phyloP scores from a whole-genome alignment of 1,140 invertebrate species.

The Cotesia glomerata region DNA sequence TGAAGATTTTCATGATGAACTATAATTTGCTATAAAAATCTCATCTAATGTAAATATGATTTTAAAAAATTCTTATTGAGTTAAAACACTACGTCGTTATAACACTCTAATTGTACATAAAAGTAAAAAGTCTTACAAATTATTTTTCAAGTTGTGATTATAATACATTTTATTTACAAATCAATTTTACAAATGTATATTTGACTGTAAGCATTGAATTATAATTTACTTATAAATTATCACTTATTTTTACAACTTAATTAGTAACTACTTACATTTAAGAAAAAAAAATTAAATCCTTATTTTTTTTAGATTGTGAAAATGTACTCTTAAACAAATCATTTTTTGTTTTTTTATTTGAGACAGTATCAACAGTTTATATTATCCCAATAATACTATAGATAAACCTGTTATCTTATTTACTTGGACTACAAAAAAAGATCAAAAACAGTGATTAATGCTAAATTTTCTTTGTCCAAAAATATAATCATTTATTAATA shows the following conservation, averaged over 20 bases:
- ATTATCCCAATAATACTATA: conserved; percentile 10
- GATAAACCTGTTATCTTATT: conserved; percentile 4
- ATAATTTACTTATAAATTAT: background rate
- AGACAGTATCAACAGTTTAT: background rate
- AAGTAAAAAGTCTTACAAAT: background rate
- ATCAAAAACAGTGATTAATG: too few relatives aligned
- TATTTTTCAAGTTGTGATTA: conserved; percentile 1
- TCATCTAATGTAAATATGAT: background rate
- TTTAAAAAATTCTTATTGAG: too few relatives aligned
- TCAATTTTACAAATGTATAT: background rate
- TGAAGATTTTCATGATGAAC: conserved; percentile 45
- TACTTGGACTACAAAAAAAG: background rate
- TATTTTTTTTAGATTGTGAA: too few relatives aligned
- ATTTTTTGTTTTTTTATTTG: background rate
- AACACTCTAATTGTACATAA: too few relatives aligned
- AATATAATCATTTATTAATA: too few relatives aligned
- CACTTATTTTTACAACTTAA: too few relatives aligned
- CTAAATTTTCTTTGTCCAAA: background rate
- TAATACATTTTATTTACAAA: conserved; percentile 24
- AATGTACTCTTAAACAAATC: background rate
- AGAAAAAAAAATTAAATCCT: background rate
- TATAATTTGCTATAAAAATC: conserved; percentile 36
- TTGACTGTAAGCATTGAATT: background rate
- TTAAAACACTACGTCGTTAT: too few relatives aligned
- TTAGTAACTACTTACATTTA: background rate